Conservation (phyloP, 2,888 invertebrate species). For the Plusia festucae region DNA sequence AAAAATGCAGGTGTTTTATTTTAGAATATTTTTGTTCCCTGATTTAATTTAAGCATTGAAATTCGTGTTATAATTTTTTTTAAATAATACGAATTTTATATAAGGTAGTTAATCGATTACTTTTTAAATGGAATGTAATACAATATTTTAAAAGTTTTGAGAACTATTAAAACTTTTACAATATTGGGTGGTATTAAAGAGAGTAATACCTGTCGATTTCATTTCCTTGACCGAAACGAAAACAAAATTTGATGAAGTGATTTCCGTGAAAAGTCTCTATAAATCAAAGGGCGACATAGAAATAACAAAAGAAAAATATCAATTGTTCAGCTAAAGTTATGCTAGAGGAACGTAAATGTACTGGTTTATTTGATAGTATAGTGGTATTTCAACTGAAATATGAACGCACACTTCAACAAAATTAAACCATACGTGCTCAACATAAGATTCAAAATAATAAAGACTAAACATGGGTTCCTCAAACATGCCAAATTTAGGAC, state of each 20-base stretch:
- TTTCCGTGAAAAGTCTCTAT: not conserved
- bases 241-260: no score
- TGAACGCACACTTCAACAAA: not conserved
- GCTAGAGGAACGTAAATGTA: not conserved
- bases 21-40: not conserved
- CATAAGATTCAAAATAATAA: not conserved
- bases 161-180: not conserved
- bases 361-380: not conserved
- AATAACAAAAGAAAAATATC: not conserved
- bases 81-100: no score
- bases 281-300: not conserved
- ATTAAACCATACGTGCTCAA: not conserved
- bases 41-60: no score
- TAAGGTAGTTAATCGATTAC: no score
- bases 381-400: not conserved
- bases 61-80: no score
- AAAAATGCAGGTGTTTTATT: not conserved
- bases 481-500: constrained; percentile 1
- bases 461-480: not conserved
- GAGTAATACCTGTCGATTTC: no score
- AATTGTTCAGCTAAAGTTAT: not conserved
- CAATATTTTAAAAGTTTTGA: no score
- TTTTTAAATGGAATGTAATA: no score
- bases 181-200: not conserved
- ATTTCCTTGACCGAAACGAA: no score